Evolutionary conservation across 2,797 vertebrate species (phyloP).

Genomic region (Diglossa cyanea): DNA sequence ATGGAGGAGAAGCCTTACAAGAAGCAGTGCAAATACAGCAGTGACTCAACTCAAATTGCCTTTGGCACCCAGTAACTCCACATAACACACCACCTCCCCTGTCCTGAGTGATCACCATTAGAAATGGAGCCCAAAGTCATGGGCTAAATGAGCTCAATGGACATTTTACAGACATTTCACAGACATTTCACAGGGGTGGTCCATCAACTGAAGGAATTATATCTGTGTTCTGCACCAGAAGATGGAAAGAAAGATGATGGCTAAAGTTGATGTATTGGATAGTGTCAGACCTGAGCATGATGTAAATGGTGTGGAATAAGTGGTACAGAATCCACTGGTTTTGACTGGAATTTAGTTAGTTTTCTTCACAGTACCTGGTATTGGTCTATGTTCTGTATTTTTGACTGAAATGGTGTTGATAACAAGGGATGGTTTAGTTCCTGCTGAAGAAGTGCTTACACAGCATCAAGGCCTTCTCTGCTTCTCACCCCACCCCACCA

Average conservation of each 20-base stretch:
- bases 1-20: background rate
- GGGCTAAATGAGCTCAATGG: background rate
- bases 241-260: background rate
- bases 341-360: background rate
- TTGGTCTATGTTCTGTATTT: background rate
- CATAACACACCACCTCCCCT: background rate
- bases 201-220: rapidly evolving
- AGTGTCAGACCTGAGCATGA: background rate
- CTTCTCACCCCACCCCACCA: background rate
- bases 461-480: background rate
- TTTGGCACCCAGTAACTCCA: background rate
- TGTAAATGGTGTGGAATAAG: background rate
- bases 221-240: background rate
- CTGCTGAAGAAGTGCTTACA: background rate
- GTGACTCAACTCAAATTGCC: background rate
- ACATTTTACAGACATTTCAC: background rate
- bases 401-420: background rate
- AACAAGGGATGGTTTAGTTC: background rate
- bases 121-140: background rate
- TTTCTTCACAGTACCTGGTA: background rate
- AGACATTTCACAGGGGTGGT: background rate
- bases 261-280: background rate
- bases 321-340: background rate
- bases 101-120: background rate
- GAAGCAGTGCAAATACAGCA: background rate